Evolutionary conservation across 2,888 invertebrate species (phyloP).

Genomic region (Tipula vernalis): DNA sequence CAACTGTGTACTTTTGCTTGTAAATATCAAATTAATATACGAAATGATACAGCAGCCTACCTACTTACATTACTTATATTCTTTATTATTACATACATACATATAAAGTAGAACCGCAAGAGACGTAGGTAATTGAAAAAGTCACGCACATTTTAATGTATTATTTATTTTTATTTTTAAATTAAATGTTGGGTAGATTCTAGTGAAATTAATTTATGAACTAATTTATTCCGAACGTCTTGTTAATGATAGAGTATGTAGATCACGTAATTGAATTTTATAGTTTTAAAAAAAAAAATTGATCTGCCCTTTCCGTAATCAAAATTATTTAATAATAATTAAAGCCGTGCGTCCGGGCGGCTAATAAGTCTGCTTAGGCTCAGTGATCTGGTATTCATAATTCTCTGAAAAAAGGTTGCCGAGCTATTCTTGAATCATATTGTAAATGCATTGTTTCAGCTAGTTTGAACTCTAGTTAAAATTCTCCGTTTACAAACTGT

Average conservation of each 20-base stretch:
- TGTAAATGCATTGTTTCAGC: no score
- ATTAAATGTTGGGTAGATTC: neutral
- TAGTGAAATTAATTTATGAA: neutral
- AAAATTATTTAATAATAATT: no score
- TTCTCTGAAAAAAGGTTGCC: no score
- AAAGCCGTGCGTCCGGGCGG: no score
- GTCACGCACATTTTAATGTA: neutral
- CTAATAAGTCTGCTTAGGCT: no score
- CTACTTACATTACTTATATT: neutral
- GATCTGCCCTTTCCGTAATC: no score
- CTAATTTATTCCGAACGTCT: neutral
- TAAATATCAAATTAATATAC: neutral
- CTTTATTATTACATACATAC: neutral
- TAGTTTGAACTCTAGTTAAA: no score
- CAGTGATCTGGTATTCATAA: no score
- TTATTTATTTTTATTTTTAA: neutral
- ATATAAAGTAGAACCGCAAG: neutral
- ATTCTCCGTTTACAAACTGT: no score
- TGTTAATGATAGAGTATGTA: neutral
- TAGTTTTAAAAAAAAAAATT: no score
- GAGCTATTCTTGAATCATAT: no score
- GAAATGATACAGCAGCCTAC: neutral
- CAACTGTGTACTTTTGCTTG: neutral
- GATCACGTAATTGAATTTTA: neutral
- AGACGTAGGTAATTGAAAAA: neutral